Conservation (phyloP, 2,113 vertebrate species). For the Erinaceus europaeus region DNA sequence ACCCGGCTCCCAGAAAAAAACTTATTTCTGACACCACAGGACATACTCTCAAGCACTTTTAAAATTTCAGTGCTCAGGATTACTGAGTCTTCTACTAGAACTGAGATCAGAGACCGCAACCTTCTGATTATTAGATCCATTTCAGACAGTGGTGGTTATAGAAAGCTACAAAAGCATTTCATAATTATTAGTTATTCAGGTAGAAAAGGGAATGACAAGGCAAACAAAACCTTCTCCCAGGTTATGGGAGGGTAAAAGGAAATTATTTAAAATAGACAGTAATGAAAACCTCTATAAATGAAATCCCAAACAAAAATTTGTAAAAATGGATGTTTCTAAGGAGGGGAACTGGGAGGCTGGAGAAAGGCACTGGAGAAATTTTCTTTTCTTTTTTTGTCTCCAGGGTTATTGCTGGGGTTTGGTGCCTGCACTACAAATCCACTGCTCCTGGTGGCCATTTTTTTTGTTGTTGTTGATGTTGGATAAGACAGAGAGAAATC, state of each 20-base stretch:
- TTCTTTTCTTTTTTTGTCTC: no score
- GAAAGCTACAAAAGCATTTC: background rate
- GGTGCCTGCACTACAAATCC: no score
- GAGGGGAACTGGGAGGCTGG: background rate
- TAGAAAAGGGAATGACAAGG: background rate
- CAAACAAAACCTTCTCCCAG: background rate
- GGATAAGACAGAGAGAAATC: no score
- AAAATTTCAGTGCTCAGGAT: background rate
- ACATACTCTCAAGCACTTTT: slow-evolving; percentile 19
- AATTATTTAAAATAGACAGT: background rate
- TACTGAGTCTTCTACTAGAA: background rate
- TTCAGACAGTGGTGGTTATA: background rate
- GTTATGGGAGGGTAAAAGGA: background rate
- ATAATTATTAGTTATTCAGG: background rate
- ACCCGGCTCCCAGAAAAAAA: background rate
- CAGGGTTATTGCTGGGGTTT: no score
- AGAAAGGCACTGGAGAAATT: background rate
- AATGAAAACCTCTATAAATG: background rate
- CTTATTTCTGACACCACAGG: background rate
- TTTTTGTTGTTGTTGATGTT: no score
- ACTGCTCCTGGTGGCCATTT: no score
- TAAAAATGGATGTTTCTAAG: background rate
- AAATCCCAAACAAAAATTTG: background rate
- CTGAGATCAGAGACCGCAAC: background rate
- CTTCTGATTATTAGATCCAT: background rate